A percentile compares a stretch with the other conserved stretches of the same genome.
phyloP scores from a whole-genome alignment of 2,888 invertebrate species.

The Boloria selene region DNA sequence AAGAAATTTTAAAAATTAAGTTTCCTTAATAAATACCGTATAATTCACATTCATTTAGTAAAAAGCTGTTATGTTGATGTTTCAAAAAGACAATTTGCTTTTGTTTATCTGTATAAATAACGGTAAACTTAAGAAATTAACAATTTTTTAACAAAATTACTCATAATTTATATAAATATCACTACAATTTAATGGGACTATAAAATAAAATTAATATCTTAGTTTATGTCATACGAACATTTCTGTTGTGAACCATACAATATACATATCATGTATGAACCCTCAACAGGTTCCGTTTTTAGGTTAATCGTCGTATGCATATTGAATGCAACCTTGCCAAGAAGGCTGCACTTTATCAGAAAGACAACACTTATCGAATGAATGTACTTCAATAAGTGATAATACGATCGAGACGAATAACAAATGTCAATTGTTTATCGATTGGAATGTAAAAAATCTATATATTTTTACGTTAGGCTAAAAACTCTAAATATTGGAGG shows the following conservation, averaged over 20 bases:
- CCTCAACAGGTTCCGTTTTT: conserved; percentile 45
- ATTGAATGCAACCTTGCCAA: conserved; percentile 49
- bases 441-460: background rate
- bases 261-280: conserved; percentile 29
- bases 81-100: no score
- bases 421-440: background rate
- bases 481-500: no score
- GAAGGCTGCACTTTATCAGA: conserved; percentile 53
- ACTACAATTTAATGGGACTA: background rate
- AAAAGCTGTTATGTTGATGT: no score
- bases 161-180: background rate
- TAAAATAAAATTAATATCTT: no score
- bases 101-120: no score
- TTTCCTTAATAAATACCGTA: no score
- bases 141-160: no score
- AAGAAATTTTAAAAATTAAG: no score
- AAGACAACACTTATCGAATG: conserved; percentile 39
- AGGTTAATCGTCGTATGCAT: conserved; percentile 52
- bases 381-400: conserved; percentile 12
- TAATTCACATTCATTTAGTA: no score
- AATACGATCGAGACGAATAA: background rate
- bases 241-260: no score
- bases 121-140: no score
- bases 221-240: no score
- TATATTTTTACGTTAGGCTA: background rate